Evolutionary conservation across 2,797 vertebrate species (phyloP), one percentile per base, ranked within the genome.

Genomic region (Psittacula derbiana): DNA sequence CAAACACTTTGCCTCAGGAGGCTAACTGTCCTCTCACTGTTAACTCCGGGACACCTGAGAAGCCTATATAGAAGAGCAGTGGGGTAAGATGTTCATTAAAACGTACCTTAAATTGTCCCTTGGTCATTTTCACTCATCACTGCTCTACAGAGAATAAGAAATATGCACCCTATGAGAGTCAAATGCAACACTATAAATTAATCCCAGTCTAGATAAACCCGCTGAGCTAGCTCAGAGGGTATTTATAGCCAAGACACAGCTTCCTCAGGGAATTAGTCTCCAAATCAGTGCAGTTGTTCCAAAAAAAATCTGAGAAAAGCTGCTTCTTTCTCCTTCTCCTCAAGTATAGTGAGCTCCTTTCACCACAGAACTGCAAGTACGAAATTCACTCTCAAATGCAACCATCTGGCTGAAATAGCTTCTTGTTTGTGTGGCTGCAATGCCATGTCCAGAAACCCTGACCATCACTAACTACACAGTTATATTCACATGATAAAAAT

Each of bases 311-410:
- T 47, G 31, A 86, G 57, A 81, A 94, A 93, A 90, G 24, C 17
- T 72, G 6, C 13, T 89, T 88, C 60, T 92, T 92, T 96, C 81
- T 87, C 69, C 50, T 60, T 79, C 41, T 92, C 47, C 43, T 80
- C 41, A 57, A 79, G 30, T 20, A 81, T 58, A 92, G 66, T 11
- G 20, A 73, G 67, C 19, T 85, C 30, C 64, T 91, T 91, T 89
- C 86, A 76, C 60, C 86, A 60, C 36, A 66, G 60, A 86, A 72
- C 6, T 62, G 28, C 44, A 86, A 89, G 30, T 30, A 82, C 60
- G 50, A 85, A 81, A 81, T 58, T 70, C 58, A 46, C 40, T 62
- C 58, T 91, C 36, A 66, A 80, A 82, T 33, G 50, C 66, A 90
- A 79, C 31, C 1, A 5, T 36, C 25, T 47, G 40, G 66, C 71